Percentiles rank a stretch among this genome's conserved stretches.
These are phyloP conservation scores for Stenchaetothrips biformis DNA, from an alignment of 2,888 invertebrate genomes.

Conservation along the genomic window DNA sequence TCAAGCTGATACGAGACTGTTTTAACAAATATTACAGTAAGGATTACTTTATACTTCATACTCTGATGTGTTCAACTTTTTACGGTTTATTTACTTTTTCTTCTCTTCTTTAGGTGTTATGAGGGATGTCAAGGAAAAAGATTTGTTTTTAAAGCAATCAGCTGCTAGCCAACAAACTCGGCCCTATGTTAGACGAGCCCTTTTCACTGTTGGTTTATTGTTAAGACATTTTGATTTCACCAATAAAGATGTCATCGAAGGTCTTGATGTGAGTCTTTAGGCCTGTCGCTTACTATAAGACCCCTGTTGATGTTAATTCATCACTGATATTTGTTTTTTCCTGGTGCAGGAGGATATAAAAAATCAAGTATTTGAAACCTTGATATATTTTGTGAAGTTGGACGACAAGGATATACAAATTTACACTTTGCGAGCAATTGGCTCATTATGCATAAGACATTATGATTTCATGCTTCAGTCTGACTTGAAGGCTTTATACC, in stretches of 20 bases:
- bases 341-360: constrained; percentile 63
- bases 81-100: constrained; percentile 25
- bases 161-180: constrained; percentile 40
- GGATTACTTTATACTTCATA: constrained; percentile 33
- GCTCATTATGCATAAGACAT: constrained; percentile 89
- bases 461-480: constrained; percentile 88
- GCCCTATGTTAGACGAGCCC: constrained; percentile 75
- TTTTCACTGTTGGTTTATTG: constrained; percentile 91
- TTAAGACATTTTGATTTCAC: constrained; percentile 92
- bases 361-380: constrained; percentile 79
- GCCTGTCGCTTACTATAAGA: constrained; percentile 1
- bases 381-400: constrained; percentile 81
- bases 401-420: constrained; percentile 78
- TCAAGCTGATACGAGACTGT: constrained; percentile 87
- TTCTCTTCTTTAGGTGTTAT: constrained; percentile 26
- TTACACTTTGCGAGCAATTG: constrained; percentile 78
- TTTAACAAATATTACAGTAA: constrained; percentile 79
- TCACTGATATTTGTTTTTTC: constrained; percentile 33
- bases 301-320: constrained; percentile 17
- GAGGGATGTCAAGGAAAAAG: neutral
- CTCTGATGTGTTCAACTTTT: constrained; percentile 40
- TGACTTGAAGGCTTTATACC: constrained; percentile 81
- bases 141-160: neutral
- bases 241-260: constrained; percentile 60
- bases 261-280: constrained; percentile 39